Percentiles rank a stretch among this genome's conserved stretches.
phyloP scores from a whole-genome alignment of 2,888 invertebrate species.

The Bellardia bayeri region DNA sequence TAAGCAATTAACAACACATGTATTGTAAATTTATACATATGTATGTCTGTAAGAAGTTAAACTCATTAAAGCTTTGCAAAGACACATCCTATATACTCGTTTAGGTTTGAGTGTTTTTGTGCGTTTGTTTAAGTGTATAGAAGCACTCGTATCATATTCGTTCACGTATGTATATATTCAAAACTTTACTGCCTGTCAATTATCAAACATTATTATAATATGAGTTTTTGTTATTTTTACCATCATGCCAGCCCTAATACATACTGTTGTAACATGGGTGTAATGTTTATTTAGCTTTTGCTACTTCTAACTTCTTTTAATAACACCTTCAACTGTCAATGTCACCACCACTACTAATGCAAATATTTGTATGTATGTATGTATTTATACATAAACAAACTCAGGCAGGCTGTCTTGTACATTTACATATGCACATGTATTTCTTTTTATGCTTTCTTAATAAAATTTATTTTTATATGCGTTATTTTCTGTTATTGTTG shows the following conservation, averaged over 20 bases:
- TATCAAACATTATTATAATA: constrained; percentile 51
- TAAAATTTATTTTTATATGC: constrained; percentile 26
- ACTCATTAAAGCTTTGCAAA: constrained; percentile 11
- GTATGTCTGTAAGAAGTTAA: not conserved
- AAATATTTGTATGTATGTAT: not conserved
- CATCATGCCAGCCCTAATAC: not conserved
- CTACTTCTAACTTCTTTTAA: not conserved
- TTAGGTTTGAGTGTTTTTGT: not conserved
- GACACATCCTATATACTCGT: not conserved
- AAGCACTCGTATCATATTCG: not conserved
- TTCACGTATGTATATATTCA: constrained; percentile 10
- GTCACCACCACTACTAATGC: not conserved
- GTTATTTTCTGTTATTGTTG: constrained; percentile 7
- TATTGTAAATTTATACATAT: not conserved
- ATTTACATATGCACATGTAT: not conserved
- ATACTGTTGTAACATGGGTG: not conserved
- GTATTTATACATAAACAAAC: not conserved
- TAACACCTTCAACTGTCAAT: not conserved
- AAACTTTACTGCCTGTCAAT: constrained; percentile 53
- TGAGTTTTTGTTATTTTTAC: not conserved
- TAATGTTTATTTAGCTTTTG: constrained; percentile 46
- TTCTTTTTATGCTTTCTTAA: not conserved
- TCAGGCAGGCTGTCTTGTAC: not conserved
- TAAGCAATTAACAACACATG: not conserved
- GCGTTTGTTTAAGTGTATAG: not conserved